A percentile compares a stretch with the other conserved stretches of the same genome.
These are phyloP conservation scores for Lymantria dispar DNA, from an alignment of 2,888 invertebrate genomes.

Conservation along the genomic window DNA sequence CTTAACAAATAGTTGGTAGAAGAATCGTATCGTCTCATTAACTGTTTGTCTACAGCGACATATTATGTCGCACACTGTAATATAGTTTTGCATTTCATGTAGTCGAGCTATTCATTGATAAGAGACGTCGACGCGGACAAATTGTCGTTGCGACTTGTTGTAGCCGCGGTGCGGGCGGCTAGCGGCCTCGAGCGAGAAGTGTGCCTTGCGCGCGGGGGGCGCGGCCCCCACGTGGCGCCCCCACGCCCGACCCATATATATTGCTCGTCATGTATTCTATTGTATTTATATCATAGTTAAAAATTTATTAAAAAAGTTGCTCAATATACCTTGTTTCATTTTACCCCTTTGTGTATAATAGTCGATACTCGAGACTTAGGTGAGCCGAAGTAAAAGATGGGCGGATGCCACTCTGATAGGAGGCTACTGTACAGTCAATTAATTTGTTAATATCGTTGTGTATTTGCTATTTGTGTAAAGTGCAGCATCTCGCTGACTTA, in stretches of 20 bases:
- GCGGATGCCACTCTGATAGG: too few relatives aligned
- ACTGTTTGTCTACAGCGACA: background rate
- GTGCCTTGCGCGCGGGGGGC: conserved; percentile 62
- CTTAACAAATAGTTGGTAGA: conserved; percentile 17
- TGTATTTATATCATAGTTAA: conserved; percentile 77
- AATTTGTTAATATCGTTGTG: too few relatives aligned
- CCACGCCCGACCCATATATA: conserved; percentile 63
- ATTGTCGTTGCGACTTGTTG: too few relatives aligned
- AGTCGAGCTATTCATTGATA: background rate
- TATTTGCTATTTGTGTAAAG: too few relatives aligned
- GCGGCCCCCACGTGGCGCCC: conserved; percentile 18
- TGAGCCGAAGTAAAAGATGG: too few relatives aligned
- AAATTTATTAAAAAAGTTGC: conserved; percentile 79
- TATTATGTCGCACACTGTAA: background rate
- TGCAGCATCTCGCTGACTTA: too few relatives aligned
- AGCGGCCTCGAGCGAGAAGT: conserved; percentile 48
- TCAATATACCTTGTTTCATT: conserved; percentile 53
- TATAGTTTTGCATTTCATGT: background rate
- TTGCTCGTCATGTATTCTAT: conserved; percentile 75
- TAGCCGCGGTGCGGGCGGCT: background rate
- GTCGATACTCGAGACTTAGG: too few relatives aligned
- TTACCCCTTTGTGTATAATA: too few relatives aligned
- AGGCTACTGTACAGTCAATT: too few relatives aligned
- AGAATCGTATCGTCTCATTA: background rate
- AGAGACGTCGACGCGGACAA: background rate